A percentile compares a stretch with the other conserved stretches of the same genome.
Conservation (phyloP, 2,888 invertebrate species). For the Alsophila aescularia region DNA sequence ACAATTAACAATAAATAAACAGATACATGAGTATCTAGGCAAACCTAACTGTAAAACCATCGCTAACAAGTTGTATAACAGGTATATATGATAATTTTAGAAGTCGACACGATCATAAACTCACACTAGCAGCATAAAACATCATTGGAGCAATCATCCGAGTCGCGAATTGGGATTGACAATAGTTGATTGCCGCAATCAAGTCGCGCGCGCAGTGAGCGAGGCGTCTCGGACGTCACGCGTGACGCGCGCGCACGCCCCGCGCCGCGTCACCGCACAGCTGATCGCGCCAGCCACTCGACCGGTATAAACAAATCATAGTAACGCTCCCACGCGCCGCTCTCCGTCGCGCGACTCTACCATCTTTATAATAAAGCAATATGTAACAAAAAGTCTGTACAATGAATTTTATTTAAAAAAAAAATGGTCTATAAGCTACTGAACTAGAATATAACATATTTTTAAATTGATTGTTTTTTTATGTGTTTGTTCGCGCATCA, state of each 20-base stretch:
- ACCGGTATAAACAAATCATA: conserved; percentile 79
- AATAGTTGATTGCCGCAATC: conserved; percentile 33
- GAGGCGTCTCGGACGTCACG: conserved; percentile 49
- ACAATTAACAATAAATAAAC: too few species aligned
- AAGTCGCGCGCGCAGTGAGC: conserved; percentile 20
- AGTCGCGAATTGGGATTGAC: conserved; percentile 36
- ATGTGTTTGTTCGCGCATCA: too few species aligned
- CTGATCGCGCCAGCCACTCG: conserved; percentile 69
- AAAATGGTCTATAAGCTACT: too few species aligned
- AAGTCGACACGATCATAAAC: conserved; percentile 1
- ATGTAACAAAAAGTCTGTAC: too few species aligned
- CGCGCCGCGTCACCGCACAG: conserved; percentile 67
- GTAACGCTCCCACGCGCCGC: conserved; percentile 72
- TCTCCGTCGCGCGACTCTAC: conserved; percentile 36
- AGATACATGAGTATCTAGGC: background rate
- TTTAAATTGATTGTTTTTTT: too few species aligned
- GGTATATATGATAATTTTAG: background rate
- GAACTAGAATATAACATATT: too few species aligned
- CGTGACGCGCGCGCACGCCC: conserved; percentile 54
- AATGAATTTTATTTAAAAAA: too few species aligned
- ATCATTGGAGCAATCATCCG: conserved; percentile 14
- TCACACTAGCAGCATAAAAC: background rate
- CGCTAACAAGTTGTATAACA: too few species aligned
- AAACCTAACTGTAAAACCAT: background rate
- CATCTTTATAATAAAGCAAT: conserved; percentile 24